A percentile compares a stretch with the other conserved stretches of the same genome.
Evolutionary conservation across 2,113 vertebrate species (phyloP).

Genomic region (Ptychochromis oligacanthus): DNA sequence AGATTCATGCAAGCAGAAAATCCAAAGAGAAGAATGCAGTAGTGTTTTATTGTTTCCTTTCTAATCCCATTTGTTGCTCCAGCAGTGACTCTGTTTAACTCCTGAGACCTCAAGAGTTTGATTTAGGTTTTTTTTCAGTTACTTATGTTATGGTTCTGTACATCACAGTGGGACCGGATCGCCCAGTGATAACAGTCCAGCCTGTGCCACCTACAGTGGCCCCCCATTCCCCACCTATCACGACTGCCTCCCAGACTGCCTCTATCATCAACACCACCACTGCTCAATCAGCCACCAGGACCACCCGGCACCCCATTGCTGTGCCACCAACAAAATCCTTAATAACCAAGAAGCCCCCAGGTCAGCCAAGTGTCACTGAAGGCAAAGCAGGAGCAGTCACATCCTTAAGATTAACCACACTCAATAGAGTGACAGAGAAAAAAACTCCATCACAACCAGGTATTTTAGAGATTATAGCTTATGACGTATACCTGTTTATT

Average conservation of each 20-base stretch:
- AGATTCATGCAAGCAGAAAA: background rate
- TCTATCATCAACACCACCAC: background rate
- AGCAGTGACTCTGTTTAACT: background rate
- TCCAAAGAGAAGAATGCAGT: background rate
- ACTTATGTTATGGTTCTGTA: constrained; percentile 12
- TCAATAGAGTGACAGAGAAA: constrained; percentile 12
- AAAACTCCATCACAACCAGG: constrained; percentile 60
- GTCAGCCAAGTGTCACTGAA: constrained; percentile 34
- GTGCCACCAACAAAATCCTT: constrained; percentile 28
- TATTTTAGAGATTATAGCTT: constrained; percentile 13
- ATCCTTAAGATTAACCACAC: constrained; percentile 8
- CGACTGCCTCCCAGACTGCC: constrained; percentile 7
- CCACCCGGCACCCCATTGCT: constrained; percentile 32
- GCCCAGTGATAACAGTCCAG: constrained; percentile 26
- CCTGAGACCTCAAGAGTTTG: background rate
- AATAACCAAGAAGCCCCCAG: constrained; percentile 44
- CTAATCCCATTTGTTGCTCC: background rate
- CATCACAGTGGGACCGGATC: constrained; percentile 65
- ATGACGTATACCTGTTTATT: background rate
- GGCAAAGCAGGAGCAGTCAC: constrained; percentile 38
- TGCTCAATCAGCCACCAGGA: constrained; percentile 23
- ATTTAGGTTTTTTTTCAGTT: constrained; percentile 10
- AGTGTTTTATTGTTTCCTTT: background rate
- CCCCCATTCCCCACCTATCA: constrained; percentile 25
- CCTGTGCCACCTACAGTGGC: constrained; percentile 36